These are phyloP conservation scores for Emys orbicularis DNA, from an alignment of 2,797 vertebrate species.

Conservation along the genomic window DNA sequence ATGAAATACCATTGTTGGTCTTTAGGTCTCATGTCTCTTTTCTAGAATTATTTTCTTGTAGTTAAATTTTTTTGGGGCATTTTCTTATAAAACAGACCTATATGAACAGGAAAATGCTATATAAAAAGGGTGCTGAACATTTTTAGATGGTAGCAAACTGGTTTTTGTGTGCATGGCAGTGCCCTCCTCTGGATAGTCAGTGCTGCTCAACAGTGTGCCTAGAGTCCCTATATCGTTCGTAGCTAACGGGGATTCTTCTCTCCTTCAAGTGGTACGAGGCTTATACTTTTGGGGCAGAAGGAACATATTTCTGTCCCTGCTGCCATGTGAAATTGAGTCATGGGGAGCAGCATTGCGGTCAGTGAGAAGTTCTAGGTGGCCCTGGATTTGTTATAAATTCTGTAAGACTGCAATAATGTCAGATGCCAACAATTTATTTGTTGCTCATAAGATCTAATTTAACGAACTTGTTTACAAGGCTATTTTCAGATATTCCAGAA, in stretches of 20 bases:
- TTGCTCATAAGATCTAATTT: not conserved
- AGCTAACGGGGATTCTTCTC: not conserved
- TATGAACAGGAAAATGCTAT: not conserved
- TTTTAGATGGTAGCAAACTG: not conserved
- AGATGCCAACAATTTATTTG: constrained; percentile 61
- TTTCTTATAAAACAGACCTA: not conserved
- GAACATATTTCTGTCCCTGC: accelerated
- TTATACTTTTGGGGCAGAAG: not conserved
- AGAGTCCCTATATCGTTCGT: not conserved
- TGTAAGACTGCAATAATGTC: not conserved
- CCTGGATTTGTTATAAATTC: not conserved
- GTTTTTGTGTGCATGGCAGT: not conserved
- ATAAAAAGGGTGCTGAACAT: not conserved
- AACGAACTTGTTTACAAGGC: constrained; percentile 53
- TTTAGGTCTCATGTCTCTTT: not conserved
- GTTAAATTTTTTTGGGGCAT: not conserved
- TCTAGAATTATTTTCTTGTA: not conserved
- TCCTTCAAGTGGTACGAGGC: not conserved
- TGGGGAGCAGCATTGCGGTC: accelerated
- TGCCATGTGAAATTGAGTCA: accelerated
- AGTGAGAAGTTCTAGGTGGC: accelerated
- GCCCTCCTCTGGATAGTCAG: constrained; percentile 1
- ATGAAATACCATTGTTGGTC: not conserved
- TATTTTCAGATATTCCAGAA: not conserved
- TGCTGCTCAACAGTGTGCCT: not conserved